These are phyloP conservation scores for Macropis europaea DNA, from an alignment of 2,888 invertebrate genomes.

Conservation along the genomic window DNA sequence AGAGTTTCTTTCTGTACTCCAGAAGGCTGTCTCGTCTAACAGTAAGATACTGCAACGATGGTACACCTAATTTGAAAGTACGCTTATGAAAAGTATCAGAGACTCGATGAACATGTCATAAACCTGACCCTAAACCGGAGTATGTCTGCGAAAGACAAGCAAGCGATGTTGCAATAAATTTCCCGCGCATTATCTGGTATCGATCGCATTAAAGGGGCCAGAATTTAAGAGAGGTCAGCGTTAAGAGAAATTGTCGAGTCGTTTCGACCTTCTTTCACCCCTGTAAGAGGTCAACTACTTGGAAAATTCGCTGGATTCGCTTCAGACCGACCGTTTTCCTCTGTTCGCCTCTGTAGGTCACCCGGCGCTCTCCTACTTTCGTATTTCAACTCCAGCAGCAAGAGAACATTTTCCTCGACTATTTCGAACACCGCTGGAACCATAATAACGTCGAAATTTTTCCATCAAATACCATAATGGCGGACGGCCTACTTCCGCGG, in stretches of 20 bases:
- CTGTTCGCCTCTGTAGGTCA: slow-evolving; percentile 20
- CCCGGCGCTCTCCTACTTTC: slow-evolving; percentile 24
- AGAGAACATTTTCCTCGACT: slow-evolving; percentile 12
- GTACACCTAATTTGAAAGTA: too few relatives aligned
- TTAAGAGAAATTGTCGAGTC: slow-evolving; percentile 11
- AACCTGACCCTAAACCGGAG: too few relatives aligned
- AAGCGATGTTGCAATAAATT: too few relatives aligned
- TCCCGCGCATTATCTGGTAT: slow-evolving; percentile 3
- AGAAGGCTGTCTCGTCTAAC: too few relatives aligned
- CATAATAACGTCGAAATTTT: slow-evolving; percentile 9
- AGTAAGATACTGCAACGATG: too few relatives aligned
- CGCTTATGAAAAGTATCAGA: too few relatives aligned
- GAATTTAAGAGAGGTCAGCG: slow-evolving; percentile 29
- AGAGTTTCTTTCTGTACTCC: too few relatives aligned
- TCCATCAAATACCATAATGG: not conserved
- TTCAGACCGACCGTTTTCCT: slow-evolving; percentile 10
- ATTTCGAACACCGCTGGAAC: slow-evolving; percentile 15
- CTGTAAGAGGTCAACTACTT: slow-evolving; percentile 25
- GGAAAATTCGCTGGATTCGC: slow-evolving; percentile 34
- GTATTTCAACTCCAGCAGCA: slow-evolving; percentile 34
- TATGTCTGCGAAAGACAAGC: too few relatives aligned
- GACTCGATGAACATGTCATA: too few relatives aligned
- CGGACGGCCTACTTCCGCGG: not conserved
- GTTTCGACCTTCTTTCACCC: slow-evolving; percentile 22
- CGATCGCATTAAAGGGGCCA: slow-evolving; percentile 2